Conservation (phyloP, 2,888 invertebrate species). For the Hirtodrosophila duncani region DNA sequence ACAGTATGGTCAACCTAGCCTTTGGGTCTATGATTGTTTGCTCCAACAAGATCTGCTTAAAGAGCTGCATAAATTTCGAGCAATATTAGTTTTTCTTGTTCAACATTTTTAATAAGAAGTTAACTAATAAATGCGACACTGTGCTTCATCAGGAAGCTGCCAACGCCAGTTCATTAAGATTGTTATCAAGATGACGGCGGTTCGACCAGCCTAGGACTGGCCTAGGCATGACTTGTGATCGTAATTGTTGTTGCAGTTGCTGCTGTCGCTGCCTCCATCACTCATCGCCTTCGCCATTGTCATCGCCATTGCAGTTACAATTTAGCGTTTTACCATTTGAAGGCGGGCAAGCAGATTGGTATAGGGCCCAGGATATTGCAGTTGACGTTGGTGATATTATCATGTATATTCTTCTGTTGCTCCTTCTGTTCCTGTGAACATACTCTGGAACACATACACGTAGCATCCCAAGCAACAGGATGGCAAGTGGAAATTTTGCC, state of each 20-base stretch:
- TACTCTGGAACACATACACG: background rate
- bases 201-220: slow-evolving; percentile 12
- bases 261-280: too few species aligned
- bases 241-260: slow-evolving; percentile 10
- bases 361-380: too few species aligned
- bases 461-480: slow-evolving; percentile 11
- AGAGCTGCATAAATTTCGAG: too few species aligned
- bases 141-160: too few species aligned
- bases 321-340: slow-evolving; percentile 34
- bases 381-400: slow-evolving; percentile 41
- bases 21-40: too few species aligned
- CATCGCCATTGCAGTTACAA: slow-evolving; percentile 21
- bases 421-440: too few species aligned
- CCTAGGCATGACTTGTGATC: slow-evolving; percentile 29
- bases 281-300: too few species aligned
- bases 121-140: too few species aligned
- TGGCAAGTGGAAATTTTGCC: slow-evolving; percentile 61
- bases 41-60: too few species aligned
- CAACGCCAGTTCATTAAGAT: slow-evolving; percentile 1
- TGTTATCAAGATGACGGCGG: slow-evolving; percentile 18
- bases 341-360: slow-evolving; percentile 25
- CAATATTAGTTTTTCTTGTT: too few species aligned
- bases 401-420: slow-evolving; percentile 30
- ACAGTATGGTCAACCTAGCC: too few species aligned
- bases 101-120: too few species aligned